Evolutionary conservation across 2,797 vertebrate species (phyloP), one percentile per base, ranked within the genome.

Genomic region (Nannoperca obscura): DNA sequence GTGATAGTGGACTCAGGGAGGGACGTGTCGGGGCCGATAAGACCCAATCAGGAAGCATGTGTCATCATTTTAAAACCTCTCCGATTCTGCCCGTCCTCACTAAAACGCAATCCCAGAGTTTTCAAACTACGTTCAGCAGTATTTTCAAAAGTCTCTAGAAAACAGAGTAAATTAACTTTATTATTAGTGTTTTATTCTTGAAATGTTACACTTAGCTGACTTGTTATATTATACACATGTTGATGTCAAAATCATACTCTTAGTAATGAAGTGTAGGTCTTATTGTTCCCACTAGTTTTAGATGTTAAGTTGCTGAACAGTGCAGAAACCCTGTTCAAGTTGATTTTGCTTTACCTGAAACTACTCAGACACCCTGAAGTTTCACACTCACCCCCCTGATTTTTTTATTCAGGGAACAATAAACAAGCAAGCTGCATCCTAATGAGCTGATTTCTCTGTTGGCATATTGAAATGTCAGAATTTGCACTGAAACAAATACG

Each of bases 381-480:
- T 84, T 85, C 50, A 62, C 68, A 80, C 61, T 8, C 59, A 17
- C 49, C 22, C 50, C n/a, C 15, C 55, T 36, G 24, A 38, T 30
- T 53, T 12, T 40, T 19, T 64, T 57, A 63, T 61, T 75, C 40
- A 36, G 63, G 79, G 50, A 85, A 85, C 75, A 89, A 86, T 74
- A 86, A 89, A 82, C 82, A 67, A 78, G 62, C 42, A 9, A 61
- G 61, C 44, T 59, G 68, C 78, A 92, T 91, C 94, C 50, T 92
- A 91, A 93, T 92, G 67, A 92, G 90, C 78, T 49, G 52, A 90
- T 92, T 90, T 86, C 90, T 94, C 89, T 72, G 82, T 83, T 92
- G 93, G 81, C 92, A 89, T 87, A 87, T 90, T 89, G 79, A 95
- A 96, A 95, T 95, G 95, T 95, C 94, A 94, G 81, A 92, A 95